Conservation (phyloP, 2,888 invertebrate species). For the Laspeyria flexula region DNA sequence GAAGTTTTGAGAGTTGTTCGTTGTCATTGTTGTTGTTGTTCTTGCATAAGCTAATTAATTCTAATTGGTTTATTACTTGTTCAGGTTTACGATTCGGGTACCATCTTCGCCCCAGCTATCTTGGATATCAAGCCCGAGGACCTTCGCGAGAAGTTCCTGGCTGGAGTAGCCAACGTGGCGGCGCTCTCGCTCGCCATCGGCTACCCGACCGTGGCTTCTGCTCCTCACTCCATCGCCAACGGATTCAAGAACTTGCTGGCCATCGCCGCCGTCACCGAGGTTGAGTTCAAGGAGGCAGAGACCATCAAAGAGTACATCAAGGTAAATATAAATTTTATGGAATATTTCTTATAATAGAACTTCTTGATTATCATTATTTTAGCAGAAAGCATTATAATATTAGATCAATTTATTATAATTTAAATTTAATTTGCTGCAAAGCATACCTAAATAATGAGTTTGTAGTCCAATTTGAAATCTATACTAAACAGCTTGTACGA, state of each 20-base stretch:
- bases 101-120: conserved; percentile 98
- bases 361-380: no score
- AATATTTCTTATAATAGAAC: no score
- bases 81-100: conserved; percentile 98
- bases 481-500: no score
- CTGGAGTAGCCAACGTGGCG: conserved; percentile 97
- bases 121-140: conserved; percentile 99
- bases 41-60: no score
- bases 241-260: conserved; percentile 99
- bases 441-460: no score
- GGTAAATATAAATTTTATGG: conserved; percentile 68
- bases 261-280: conserved; percentile 97
- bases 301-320: conserved; percentile 97
- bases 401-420: no score
- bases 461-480: no score
- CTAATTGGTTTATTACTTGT: no score
- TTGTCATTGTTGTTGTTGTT: no score
- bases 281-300: conserved; percentile 97
- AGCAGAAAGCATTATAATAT: no score
- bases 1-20: no score
- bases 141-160: conserved; percentile 94
- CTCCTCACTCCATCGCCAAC: conserved; percentile 98
- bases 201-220: conserved; percentile 98
- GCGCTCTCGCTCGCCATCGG: conserved; percentile 96
- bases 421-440: no score